Evolutionary conservation across 1,140 invertebrate species (phyloP), one percentile per base, ranked within the genome.

Genomic region (Chrysoperla carnea): DNA sequence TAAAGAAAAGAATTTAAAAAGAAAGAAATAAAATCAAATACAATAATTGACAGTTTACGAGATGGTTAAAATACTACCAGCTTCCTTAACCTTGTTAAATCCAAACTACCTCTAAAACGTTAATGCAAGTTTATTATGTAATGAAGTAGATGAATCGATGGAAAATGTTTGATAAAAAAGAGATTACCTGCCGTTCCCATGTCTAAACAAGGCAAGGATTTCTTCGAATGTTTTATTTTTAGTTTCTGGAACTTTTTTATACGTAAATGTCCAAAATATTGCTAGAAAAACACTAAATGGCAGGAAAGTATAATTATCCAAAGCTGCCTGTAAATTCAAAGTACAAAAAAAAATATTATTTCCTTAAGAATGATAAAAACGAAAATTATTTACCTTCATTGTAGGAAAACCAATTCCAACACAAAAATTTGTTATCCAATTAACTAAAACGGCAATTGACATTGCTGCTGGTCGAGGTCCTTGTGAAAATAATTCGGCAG

Each of bases 171-270:
- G 29, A 48, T 52, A 15, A 50, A 53, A 52, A 44, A 14, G 51
- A 46, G 57, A 76, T 70, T 72, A 86, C 84, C 83, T 84, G 69
- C 78, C 81, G 62, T 84, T 84, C 55, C 77, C 78, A 63, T 83
- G 81, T 55, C 83, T 75, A 73, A 93, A 93, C 53, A 92, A 68
- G 49, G 85, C 84, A 57, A 88, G 71, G 60, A 97, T 95, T 65
- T 98, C 91, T 71, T 96, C 91, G 62, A 95, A 93, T 48, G 90
- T 94, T 71, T 92, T 93, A 66, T 95, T 95, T 71, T 96, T 96
- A 47, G 93, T 98, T 76, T 98, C 93, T 58, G 93, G 93, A 59
- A 97, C 90, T 74, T 89, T 89, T 68, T 88, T 87, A 68, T 94
- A 95, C 39, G 91, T 95, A 73, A 95, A 96, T 64, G 91, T 82